Base-by-base conservation (phyloP, 30 jellyfish, hydroid and myxozoan species). In the Aurelia coerulea region DNA sequence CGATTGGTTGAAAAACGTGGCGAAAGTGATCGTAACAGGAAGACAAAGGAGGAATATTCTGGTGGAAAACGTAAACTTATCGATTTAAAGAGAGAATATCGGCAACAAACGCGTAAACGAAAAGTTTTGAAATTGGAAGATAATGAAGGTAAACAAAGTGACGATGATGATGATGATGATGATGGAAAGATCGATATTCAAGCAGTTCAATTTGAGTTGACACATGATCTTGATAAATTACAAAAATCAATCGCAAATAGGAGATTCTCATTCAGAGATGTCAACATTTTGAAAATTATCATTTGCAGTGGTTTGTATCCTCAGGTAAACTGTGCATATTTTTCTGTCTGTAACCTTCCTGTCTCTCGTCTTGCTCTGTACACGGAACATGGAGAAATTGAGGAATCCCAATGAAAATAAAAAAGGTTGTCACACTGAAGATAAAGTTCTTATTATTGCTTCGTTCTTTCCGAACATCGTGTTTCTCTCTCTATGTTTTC, bases 241-340 rank as follows among this genome's bases (percentile, higher is more conserved):
- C 93, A 84, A 53, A 89, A 88, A 46, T 64, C 87, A n/a, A 35
- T 95, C 11, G 73, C 90, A 12, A 83, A 88, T 72, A 77, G 97
- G 31, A 65, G 62, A 34, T 83, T 90, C 63, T 82, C 98, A 2
- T 71, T 46, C 73, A 80, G 89, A 37, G 98, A 96, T 29, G 52
- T 84, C 52, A 90, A 86, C 64, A 56, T 96, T 54, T 68, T 96
- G 54, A 91, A 91, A 66, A 79, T 90, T 34, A 85, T 89, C 60
- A 72, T 96, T 51, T 63, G 97, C 80, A 88, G 98, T 78, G 99
- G 99, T 1, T 92, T 96, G 10, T 96, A 86, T 46, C 99, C 99
- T 7, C 99, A 95, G 92, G 96, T 88, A 67, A 18, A n/a, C 3
- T 5, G 31, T 49, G 58, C 33, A 42, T 15, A 23, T 31, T 71